A percentile compares a stretch with the other conserved stretches of the same genome.
phyloP scores from a whole-genome alignment of 2,797 vertebrate species.

The Galaxias olidus region DNA sequence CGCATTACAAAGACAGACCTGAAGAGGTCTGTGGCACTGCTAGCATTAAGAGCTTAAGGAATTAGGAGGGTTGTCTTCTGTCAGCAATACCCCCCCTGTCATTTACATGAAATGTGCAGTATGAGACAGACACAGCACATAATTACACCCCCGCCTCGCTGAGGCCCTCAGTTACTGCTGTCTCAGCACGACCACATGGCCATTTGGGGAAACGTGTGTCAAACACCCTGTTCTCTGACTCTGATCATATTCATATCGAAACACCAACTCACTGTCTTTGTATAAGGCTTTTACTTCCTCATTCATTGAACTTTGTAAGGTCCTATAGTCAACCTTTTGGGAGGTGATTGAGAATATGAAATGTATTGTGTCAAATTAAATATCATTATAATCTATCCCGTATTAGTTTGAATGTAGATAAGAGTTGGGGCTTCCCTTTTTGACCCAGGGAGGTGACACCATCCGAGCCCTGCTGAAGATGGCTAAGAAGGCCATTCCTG shows the following conservation, averaged over 20 bases:
- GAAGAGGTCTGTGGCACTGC: conserved; percentile 80
- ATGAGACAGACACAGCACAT: conserved; percentile 49
- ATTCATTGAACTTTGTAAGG: no score
- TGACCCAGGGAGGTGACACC: conserved; percentile 84
- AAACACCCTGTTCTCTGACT: no score
- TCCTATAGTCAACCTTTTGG: no score
- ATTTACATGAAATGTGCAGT: conserved; percentile 55
- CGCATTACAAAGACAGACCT: conserved; percentile 90
- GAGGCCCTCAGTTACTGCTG: conserved; percentile 32
- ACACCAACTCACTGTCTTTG: not conserved
- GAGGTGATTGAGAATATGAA: no score
- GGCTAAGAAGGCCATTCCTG: conserved; percentile 88
- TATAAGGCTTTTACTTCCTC: conserved; percentile 15
- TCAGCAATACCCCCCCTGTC: conserved; percentile 41
- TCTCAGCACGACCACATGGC: no score
- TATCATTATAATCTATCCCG: no score
- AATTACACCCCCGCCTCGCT: conserved; percentile 49
- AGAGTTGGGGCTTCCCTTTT: conserved; percentile 7
- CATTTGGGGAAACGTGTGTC: no score
- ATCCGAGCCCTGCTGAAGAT: conserved; percentile 85
- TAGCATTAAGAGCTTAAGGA: conserved; percentile 38
- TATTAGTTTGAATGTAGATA: no score
- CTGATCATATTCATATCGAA: no score
- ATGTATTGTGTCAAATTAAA: no score
- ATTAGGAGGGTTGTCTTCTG: conserved; percentile 34